Evolutionary conservation across 2,113 vertebrate species (phyloP), one percentile per base, ranked within the genome.

Genomic region (Scatophagus argus): DNA sequence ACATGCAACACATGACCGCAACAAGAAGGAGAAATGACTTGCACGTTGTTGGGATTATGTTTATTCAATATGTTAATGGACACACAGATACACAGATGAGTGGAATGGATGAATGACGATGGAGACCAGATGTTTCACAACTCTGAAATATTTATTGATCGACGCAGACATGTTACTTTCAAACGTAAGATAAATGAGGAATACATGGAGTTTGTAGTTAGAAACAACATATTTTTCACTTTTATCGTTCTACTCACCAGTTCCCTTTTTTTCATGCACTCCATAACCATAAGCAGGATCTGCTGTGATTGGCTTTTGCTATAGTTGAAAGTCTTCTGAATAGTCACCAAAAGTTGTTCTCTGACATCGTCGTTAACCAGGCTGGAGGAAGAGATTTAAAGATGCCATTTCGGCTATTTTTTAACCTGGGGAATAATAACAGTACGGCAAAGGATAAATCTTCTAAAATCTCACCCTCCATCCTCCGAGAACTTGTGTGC

Each of bases 281-380:
- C 98, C 95, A 96, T 96, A 27, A 98, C 94, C 91, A 99, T 95
- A 14, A 95, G 68, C 7, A 99, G 95, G 56, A 99, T 95, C 87
- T 99, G 98, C 66, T 97, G 96, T 0, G 98, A 96, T 65, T 99
- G 98, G 52, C 90, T 96, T 87, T 96, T 96, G 90, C 84, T 96
- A 90, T 98, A 98, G 83, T 96, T 99, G 82, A 99, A 99, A 1
- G 98, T 99, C 92, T 99, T 99, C 94, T 99, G 98, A 85, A 99
- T 97, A 59, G 97, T 99, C 51, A 99, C 97, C 32, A 99, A 88
- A 54, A 99, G 97, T 65, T 99, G 97, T 81, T 99, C 98, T 90
- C 95, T 91, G 69, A 97, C 96, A 16, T 97, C 96, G 17, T 99
- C 98, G 0, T 88, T 97, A 76, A 99, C 95, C 82, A 95, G 71